Conservation (phyloP, 2,113 vertebrate species). For the Ictalurus punctatus region DNA sequence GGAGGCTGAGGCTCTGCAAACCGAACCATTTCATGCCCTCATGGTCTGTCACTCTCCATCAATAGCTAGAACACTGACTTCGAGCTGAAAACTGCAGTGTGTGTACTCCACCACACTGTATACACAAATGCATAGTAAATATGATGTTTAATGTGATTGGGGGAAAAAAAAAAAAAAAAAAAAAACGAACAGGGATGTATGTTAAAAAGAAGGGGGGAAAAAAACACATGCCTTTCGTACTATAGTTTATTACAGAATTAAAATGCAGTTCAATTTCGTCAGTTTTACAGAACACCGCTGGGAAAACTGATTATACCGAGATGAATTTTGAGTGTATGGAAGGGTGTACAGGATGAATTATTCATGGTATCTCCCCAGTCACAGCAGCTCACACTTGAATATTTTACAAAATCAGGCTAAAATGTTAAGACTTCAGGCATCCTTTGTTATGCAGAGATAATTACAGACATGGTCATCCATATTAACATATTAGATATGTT, state of each 20-base stretch:
- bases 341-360: conserved; percentile 65
- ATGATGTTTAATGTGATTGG: not conserved
- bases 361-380: conserved; percentile 69
- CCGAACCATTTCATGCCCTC: conserved; percentile 53
- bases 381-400: conserved; percentile 61
- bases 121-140: not conserved
- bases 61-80: conserved; percentile 57
- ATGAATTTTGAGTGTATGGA: conserved; percentile 13
- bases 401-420: conserved; percentile 55
- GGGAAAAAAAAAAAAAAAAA: too few relatives aligned
- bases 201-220: conserved; percentile 42
- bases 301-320: conserved; percentile 59
- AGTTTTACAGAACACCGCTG: not conserved
- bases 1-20: conserved; percentile 54
- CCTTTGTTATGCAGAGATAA: not conserved
- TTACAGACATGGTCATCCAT: not conserved
- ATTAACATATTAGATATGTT: not conserved
- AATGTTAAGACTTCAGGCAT: not conserved
- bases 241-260: conserved; percentile 58
- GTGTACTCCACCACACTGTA: not conserved
- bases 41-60: conserved; percentile 61
- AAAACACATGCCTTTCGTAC: conserved; percentile 55
- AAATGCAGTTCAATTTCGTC: conserved; percentile 66
- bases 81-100: conserved; percentile 35
- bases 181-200: conserved; percentile 32